Percentiles rank a stretch among this genome's conserved stretches.
phyloP scores from a whole-genome alignment of 1,140 invertebrate species.

The Anadara kagoshimensis region DNA sequence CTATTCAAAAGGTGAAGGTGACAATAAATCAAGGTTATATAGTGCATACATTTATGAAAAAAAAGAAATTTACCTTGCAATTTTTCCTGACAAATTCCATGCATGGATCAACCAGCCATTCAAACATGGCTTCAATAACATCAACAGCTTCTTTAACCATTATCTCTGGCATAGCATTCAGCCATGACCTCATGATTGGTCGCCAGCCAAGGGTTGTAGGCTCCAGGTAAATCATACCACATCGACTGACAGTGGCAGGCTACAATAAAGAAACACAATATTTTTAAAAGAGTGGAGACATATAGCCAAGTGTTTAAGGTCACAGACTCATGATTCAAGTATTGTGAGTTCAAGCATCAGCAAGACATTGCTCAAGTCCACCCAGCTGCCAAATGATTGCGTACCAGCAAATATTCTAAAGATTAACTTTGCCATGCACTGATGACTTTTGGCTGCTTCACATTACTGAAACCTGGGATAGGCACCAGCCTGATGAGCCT shows the following conservation, averaged over 20 bases:
- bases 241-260: constrained; percentile 74
- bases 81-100: constrained; percentile 72
- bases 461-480: too few species aligned
- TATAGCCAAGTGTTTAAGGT: too few species aligned
- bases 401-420: too few species aligned
- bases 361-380: too few species aligned
- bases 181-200: constrained; percentile 72
- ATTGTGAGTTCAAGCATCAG: too few species aligned
- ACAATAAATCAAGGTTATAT: neutral
- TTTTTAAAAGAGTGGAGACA: too few species aligned
- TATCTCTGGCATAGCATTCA: constrained; percentile 57
- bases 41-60: neutral
- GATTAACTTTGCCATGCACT: too few species aligned
- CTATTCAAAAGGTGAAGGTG: neutral
- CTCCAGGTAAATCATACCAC: constrained; percentile 75
- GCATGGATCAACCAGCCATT: constrained; percentile 75
- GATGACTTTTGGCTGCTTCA: too few species aligned
- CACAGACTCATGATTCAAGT: too few species aligned
- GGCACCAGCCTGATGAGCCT: too few species aligned
- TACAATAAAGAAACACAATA: constrained; percentile 40
- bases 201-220: constrained; percentile 73
- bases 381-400: too few species aligned
- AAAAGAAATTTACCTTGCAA: constrained; percentile 77
- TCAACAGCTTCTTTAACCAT: constrained; percentile 58
- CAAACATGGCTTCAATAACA: constrained; percentile 64